These are phyloP conservation scores for Cyrtorhinus lividipennis DNA, from an alignment of 1,140 invertebrate genomes.

Conservation along the genomic window DNA sequence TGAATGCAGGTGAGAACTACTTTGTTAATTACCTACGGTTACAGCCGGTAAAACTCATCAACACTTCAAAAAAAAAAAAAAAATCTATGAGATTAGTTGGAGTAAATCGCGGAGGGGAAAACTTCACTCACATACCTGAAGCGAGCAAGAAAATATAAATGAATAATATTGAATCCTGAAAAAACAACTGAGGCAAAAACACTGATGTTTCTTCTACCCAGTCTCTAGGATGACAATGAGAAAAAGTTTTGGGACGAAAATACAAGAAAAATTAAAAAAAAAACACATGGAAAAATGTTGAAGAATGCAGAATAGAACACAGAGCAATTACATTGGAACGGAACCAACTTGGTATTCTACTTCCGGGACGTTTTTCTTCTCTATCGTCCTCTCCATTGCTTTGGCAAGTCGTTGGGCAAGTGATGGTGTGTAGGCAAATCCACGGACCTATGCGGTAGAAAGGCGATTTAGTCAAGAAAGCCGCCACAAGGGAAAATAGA, in stretches of 20 bases:
- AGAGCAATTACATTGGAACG: constrained; percentile 8
- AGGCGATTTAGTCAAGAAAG: neutral
- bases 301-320: neutral
- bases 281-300: neutral
- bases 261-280: neutral
- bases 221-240: too few relatives aligned
- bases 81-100: too few relatives aligned
- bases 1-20: too few relatives aligned
- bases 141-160: neutral
- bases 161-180: too few relatives aligned
- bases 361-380: constrained; percentile 7
- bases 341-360: constrained; percentile 9
- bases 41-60: too few relatives aligned
- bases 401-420: constrained; percentile 17
- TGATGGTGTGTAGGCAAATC: constrained; percentile 17
- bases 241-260: neutral
- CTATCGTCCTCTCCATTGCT: constrained; percentile 12
- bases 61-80: too few relatives aligned
- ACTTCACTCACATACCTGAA: neutral
- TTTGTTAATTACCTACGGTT: too few relatives aligned
- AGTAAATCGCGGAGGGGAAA: too few relatives aligned
- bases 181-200: too few relatives aligned
- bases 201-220: too few relatives aligned
- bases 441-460: constrained; percentile 3
- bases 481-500: neutral